Conservation (phyloP, 2,888 invertebrate genomes). For the Hirtodrosophila alboralis region DNA sequence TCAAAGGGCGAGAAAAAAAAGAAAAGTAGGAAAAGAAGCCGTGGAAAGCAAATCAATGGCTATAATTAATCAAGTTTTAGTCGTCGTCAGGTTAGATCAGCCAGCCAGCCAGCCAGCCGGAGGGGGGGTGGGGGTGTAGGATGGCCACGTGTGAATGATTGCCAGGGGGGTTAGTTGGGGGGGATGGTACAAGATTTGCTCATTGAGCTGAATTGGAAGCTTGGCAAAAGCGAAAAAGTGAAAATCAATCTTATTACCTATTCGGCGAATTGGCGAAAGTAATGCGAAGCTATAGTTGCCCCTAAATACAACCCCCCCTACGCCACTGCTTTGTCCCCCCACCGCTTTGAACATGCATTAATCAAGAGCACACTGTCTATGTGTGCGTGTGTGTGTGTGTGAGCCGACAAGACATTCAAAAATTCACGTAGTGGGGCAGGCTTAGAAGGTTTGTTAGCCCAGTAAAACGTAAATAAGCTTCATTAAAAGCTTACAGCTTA, state of each 20-base stretch:
- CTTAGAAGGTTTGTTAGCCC: slow-evolving; percentile 21
- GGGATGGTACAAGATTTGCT: not conserved
- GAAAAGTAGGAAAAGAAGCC: slow-evolving; percentile 45
- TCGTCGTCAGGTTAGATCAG: slow-evolving; percentile 30
- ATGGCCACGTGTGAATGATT: slow-evolving; percentile 74
- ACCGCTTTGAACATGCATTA: slow-evolving; percentile 55
- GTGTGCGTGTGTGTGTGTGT: slow-evolving; percentile 16
- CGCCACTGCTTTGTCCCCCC: not conserved
- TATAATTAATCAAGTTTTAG: slow-evolving; percentile 77
- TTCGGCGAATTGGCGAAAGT: slow-evolving; percentile 58
- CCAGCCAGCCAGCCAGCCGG: no score
- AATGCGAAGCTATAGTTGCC: slow-evolving; percentile 19
- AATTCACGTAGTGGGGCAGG: slow-evolving; percentile 9
- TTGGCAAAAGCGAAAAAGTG: slow-evolving; percentile 66
- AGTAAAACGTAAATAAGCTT: slow-evolving; percentile 74
- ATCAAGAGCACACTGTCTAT: slow-evolving; percentile 45
- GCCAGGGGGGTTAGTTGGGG: slow-evolving; percentile 15
- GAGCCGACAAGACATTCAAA: slow-evolving; percentile 44
- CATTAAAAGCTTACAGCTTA: slow-evolving; percentile 75
- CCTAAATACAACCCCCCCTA: not conserved
- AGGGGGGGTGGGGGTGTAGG: not conserved
- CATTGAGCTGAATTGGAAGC: not conserved
- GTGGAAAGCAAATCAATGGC: slow-evolving; percentile 80
- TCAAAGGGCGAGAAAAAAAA: slow-evolving; percentile 12
- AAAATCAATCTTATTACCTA: slow-evolving; percentile 80